These are phyloP conservation scores for Apocheima hispidaria DNA, from an alignment of 2,888 invertebrate genomes.

Conservation along the genomic window DNA sequence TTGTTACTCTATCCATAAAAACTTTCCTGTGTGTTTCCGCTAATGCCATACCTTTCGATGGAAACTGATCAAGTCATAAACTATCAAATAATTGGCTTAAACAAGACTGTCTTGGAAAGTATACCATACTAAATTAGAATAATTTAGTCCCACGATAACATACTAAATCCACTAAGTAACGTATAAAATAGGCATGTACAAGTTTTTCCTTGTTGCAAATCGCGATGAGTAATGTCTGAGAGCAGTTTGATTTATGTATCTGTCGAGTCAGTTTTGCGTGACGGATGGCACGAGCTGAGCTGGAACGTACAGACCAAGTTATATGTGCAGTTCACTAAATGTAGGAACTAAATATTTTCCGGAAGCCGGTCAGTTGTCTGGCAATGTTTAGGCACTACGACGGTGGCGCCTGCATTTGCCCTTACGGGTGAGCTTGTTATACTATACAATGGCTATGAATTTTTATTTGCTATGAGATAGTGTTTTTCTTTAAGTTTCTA, in stretches of 20 bases:
- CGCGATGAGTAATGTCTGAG: constrained; percentile 22
- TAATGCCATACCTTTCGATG: too few species aligned
- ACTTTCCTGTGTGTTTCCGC: too few species aligned
- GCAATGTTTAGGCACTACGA: background rate
- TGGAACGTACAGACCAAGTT: background rate
- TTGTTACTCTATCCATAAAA: too few species aligned
- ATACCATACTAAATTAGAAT: too few species aligned
- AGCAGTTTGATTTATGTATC: constrained; percentile 29
- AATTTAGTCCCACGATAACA: background rate
- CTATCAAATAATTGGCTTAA: too few species aligned
- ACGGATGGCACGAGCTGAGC: constrained; percentile 15
- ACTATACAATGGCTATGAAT: background rate
- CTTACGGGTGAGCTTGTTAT: background rate
- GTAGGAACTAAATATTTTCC: background rate
- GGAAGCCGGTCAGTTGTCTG: background rate
- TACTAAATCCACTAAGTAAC: background rate
- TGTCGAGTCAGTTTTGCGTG: constrained; percentile 25
- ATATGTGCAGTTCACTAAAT: background rate
- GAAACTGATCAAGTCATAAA: too few species aligned
- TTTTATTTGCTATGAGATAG: background rate
- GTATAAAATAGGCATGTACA: background rate
- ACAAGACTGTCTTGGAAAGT: too few species aligned
- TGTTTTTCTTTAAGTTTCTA: background rate
- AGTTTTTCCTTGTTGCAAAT: constrained; percentile 21
- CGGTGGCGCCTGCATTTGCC: background rate